Evolutionary conservation across 2,113 vertebrate genomes (phyloP).

Genomic region (Anarrhichthys ocellatus): DNA sequence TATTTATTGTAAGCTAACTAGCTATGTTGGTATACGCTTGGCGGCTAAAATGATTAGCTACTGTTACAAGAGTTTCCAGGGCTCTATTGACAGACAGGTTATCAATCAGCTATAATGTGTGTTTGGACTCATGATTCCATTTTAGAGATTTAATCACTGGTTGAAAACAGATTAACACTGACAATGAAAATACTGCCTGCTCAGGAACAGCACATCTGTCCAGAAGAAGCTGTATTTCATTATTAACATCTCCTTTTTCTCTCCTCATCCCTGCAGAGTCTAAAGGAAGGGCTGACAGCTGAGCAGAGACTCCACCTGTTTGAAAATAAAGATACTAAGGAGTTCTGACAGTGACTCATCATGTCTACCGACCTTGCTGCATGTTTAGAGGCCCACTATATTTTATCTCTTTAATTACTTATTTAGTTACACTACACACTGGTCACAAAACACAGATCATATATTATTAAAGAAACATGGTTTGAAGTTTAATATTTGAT

Average conservation of each 20-base stretch:
- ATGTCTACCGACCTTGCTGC: constrained; percentile 69
- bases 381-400: constrained; percentile 80
- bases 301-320: constrained; percentile 88
- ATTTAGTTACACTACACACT: constrained; percentile 84
- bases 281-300: constrained; percentile 86
- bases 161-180: constrained; percentile 12
- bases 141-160: constrained; percentile 1
- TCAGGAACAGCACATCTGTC: constrained; percentile 17
- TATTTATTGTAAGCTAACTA: not conserved
- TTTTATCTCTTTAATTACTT: constrained; percentile 82
- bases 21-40: not conserved
- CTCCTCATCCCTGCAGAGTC: constrained; percentile 75
- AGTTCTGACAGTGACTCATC: constrained; percentile 81
- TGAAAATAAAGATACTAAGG: constrained; percentile 86
- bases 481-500: constrained; percentile 84
- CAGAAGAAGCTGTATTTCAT: not conserved
- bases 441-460: constrained; percentile 80
- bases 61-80: not conserved
- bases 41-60: not conserved
- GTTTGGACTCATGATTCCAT: not conserved
- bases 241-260: constrained; percentile 23
- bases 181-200: constrained; percentile 11
- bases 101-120: not conserved
- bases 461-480: constrained; percentile 79
- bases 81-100: not conserved